Evolutionary conservation across 2,888 invertebrate species (phyloP), one percentile per base, ranked within the genome.

Genomic region (Tricholauxania praeusta): DNA sequence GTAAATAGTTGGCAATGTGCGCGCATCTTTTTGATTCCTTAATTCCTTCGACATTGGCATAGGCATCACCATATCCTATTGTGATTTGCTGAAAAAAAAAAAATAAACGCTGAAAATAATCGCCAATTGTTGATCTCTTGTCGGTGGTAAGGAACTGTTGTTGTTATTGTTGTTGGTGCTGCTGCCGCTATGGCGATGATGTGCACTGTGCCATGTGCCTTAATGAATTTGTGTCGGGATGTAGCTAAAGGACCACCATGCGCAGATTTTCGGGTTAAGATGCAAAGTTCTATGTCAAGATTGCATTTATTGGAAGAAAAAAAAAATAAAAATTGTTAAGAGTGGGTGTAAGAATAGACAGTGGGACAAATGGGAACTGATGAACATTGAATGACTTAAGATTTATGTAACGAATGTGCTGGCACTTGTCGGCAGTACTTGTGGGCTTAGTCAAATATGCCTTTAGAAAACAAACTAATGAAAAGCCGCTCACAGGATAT

Each of bases 181-280:
- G 19, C 39, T 10, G 62, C 39, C 39, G n/a, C n/a, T n/a, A 0
- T 12, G n/a, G 28, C 39, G 48, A 17, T 48, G 49, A 14, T n/a
- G 15, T 68, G 17, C 51, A 60, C 49, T 57, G 59, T 28, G 49
- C 64, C 39, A 49, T 64, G 68, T 60, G 51, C 68, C 55, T 59
- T 57, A 59, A 69, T 59, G 59, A 57, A 69, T 69, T 57, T 49
- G n/a, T 49, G 64, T 64, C 49, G 64, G 48, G 49, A 22, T 51
- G 19, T 64, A 8, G 64, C 22, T 51, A 51, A 69, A 69, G 69
- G 69, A 69, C 69, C 69, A 69, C 69, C 69, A 69, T 60, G 60
- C 32, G 60, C 51, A 47, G 62, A 69, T 52, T 62, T 60, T 69
- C 69, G 69, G 60, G 65, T 19, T 47, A 17, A 60, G 69, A 69